Conservation (phyloP, 2,888 invertebrate genomes). For the Leptinotarsa rubiginosa region DNA sequence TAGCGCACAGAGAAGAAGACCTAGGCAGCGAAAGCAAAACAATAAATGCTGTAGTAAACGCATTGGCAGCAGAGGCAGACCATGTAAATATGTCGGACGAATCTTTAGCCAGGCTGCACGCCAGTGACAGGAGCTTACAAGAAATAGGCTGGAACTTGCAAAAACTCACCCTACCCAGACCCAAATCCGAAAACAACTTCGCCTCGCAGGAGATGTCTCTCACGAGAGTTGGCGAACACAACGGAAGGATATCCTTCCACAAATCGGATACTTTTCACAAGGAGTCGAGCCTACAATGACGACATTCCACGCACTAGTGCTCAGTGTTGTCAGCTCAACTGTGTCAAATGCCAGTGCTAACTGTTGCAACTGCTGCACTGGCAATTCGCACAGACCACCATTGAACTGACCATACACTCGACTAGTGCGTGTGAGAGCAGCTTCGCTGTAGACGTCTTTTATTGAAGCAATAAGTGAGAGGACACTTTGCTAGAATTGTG, state of each 20-base stretch:
- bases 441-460: constrained; percentile 20
- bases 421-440: constrained; percentile 52
- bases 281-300: constrained; percentile 76
- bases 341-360: constrained; percentile 56
- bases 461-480: constrained; percentile 58
- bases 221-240: constrained; percentile 70
- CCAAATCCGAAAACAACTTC: constrained; percentile 88
- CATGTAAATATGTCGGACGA: constrained; percentile 84
- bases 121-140: constrained; percentile 63
- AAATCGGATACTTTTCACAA: constrained; percentile 85
- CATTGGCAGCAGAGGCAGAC: constrained; percentile 90
- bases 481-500: constrained; percentile 66
- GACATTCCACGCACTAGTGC: constrained; percentile 78
- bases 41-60: constrained; percentile 93
- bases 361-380: constrained; percentile 54
- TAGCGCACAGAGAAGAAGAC: constrained; percentile 82
- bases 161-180: constrained; percentile 79
- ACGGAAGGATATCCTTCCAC: constrained; percentile 75
- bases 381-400: constrained; percentile 55
- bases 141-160: constrained; percentile 77
- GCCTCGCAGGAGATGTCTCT: constrained; percentile 75
- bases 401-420: constrained; percentile 51
- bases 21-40: constrained; percentile 81
- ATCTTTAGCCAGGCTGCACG: constrained; percentile 69
- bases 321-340: constrained; percentile 57